Evolutionary conservation across 2,888 invertebrate genomes (phyloP).

Genomic region (Troides aeacus): DNA sequence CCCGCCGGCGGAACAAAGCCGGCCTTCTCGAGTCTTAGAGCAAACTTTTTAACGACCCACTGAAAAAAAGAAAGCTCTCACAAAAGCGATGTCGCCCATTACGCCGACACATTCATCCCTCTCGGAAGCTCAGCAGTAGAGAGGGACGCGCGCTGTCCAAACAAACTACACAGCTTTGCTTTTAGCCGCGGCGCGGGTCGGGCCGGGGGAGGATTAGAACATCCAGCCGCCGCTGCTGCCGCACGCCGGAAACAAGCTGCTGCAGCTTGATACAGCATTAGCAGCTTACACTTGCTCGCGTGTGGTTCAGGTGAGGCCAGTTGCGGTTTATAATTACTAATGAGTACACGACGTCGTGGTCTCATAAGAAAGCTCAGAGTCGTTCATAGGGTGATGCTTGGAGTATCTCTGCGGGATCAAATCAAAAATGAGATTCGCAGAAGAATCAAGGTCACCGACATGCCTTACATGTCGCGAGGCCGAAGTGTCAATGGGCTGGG

Average conservation of each 20-base stretch:
- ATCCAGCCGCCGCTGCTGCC: slow-evolving; percentile 31
- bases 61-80: slow-evolving; percentile 35
- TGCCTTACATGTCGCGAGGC: too few species aligned
- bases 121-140: slow-evolving; percentile 31
- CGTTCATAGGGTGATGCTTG: too few species aligned
- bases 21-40: slow-evolving; percentile 38
- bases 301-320: too few species aligned
- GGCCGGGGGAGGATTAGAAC: slow-evolving; percentile 42
- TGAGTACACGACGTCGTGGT: too few species aligned
- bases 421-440: too few species aligned
- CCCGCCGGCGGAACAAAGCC: slow-evolving; percentile 31
- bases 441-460: too few species aligned
- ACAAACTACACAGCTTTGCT: slow-evolving; percentile 55
- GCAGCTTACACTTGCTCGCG: too few species aligned
- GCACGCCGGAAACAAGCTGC: neutral
- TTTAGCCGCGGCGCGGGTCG: slow-evolving; percentile 41
- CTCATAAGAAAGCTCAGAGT: too few species aligned
- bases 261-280: neutral
- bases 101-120: slow-evolving; percentile 29
- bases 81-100: slow-evolving; percentile 31
- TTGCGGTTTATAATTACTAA: too few species aligned
- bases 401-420: too few species aligned
- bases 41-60: slow-evolving; percentile 48
- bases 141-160: slow-evolving; percentile 44
- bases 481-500: too few species aligned